phyloP scores from a whole-genome alignment of 2,113 vertebrate genomes.

The Catharus bicknelli region DNA sequence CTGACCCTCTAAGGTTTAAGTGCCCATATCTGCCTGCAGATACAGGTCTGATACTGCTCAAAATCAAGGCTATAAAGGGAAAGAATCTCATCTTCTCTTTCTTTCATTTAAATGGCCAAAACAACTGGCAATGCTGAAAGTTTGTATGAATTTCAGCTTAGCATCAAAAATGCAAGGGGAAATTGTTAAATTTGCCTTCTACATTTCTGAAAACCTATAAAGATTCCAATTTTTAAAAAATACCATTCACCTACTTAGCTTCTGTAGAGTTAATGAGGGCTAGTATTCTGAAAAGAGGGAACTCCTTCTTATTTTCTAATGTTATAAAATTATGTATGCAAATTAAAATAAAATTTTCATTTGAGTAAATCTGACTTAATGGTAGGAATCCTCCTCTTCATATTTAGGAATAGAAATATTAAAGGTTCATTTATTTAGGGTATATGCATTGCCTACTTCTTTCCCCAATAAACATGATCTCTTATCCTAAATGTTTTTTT shows the following conservation, averaged over 20 bases:
- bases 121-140: not conserved
- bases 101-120: not conserved
- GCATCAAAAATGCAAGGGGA: not conserved
- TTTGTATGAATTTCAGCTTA: not conserved
- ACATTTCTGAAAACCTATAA: not conserved
- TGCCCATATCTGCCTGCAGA: not conserved
- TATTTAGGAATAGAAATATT: not conserved
- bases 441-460: not conserved
- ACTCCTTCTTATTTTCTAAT: not conserved
- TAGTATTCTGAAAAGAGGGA: not conserved
- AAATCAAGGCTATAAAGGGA: accelerated
- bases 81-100: not conserved
- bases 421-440: not conserved
- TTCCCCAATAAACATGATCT: not conserved
- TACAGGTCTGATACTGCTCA: not conserved
- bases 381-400: not conserved
- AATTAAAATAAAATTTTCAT: not conserved
- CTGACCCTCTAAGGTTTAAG: not conserved
- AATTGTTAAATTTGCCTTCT: not conserved
- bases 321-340: not conserved
- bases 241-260: accelerated
- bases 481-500: not conserved
- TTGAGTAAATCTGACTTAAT: not conserved
- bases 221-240: not conserved
- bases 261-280: not conserved